phyloP scores from a whole-genome alignment of 2,113 vertebrate species.

The Hemiscyllium ocellatum region DNA sequence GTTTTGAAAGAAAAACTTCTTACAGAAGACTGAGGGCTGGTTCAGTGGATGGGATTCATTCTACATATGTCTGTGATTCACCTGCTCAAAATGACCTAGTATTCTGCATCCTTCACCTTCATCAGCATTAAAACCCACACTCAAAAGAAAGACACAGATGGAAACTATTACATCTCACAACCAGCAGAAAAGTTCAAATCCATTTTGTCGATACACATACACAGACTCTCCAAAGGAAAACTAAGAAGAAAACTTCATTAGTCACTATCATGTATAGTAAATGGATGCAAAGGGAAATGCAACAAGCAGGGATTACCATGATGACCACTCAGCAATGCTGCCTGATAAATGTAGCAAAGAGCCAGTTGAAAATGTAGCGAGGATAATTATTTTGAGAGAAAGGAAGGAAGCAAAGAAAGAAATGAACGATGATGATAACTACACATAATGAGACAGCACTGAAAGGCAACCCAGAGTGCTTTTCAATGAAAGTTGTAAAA shows the following conservation, averaged over 20 bases:
- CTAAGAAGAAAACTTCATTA: not conserved
- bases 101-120: not conserved
- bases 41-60: not conserved
- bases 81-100: not conserved
- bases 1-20: not conserved
- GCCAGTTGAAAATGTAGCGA: not conserved
- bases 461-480: not conserved
- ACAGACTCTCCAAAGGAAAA: not conserved
- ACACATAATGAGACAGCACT: not conserved
- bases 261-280: not conserved
- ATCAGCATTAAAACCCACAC: not conserved
- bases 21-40: not conserved
- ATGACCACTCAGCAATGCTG: not conserved
- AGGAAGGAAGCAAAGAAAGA: not conserved
- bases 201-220: not conserved
- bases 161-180: not conserved
- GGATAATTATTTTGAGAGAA: not conserved
- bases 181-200: not conserved
- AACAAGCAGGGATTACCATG: not conserved
- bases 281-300: not conserved
- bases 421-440: not conserved
- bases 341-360: not conserved
- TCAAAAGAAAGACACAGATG: not conserved
- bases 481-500: not conserved
- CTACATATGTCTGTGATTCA: not conserved